Evolutionary conservation across 1,140 invertebrate species (phyloP).

Genomic region (Drosophila nannoptera): DNA sequence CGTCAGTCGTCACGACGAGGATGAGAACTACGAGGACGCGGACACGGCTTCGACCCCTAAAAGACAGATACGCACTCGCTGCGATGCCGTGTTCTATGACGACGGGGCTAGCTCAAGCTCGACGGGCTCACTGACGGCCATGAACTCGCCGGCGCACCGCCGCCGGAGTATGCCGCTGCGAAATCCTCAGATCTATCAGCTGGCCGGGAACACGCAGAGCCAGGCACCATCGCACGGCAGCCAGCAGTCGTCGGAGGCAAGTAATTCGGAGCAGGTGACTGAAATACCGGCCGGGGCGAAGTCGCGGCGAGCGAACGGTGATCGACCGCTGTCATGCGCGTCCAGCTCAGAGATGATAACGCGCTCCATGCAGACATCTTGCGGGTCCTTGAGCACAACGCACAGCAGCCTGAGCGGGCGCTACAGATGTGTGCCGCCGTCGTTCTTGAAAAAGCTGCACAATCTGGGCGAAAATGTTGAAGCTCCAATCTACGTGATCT

Average conservation of each 20-base stretch:
- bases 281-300: slow-evolving; percentile 58
- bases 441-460: slow-evolving; percentile 84
- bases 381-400: slow-evolving; percentile 70
- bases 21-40: slow-evolving; percentile 45
- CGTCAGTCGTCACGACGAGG: slow-evolving; percentile 79
- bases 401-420: slow-evolving; percentile 72
- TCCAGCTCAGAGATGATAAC: slow-evolving; percentile 82
- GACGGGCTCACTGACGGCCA: slow-evolving; percentile 67
- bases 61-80: slow-evolving; percentile 47
- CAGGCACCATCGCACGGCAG: slow-evolving; percentile 41
- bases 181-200: slow-evolving; percentile 72
- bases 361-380: slow-evolving; percentile 86
- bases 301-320: slow-evolving; percentile 25
- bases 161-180: slow-evolving; percentile 71
- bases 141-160: slow-evolving; percentile 71
- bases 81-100: slow-evolving; percentile 67
- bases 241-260: slow-evolving; percentile 71
- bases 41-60: slow-evolving; percentile 49
- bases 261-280: slow-evolving; percentile 76
- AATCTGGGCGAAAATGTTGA: slow-evolving; percentile 82
- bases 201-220: slow-evolving; percentile 43
- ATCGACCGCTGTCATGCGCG: slow-evolving; percentile 62
- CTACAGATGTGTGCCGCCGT: slow-evolving; percentile 83
- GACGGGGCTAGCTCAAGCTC: slow-evolving; percentile 69
- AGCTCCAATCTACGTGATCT: slow-evolving; percentile 91